Evolutionary conservation across 2,888 invertebrate species (phyloP).

Genomic region (Stomorhina lunata): DNA sequence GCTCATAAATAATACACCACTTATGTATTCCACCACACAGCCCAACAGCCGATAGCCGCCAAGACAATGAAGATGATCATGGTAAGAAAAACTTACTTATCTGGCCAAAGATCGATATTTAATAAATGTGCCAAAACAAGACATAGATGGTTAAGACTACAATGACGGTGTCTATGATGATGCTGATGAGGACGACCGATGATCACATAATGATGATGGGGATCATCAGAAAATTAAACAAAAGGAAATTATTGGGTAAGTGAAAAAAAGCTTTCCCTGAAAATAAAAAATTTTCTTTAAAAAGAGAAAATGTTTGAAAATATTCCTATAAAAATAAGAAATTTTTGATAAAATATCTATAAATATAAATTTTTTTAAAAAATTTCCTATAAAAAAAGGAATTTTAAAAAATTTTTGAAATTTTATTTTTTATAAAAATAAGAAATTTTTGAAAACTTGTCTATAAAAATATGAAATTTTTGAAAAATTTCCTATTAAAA

Average conservation of each 20-base stretch:
- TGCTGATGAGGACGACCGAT: conserved; percentile 31
- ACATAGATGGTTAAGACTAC: conserved; percentile 60
- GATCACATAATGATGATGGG: conserved; percentile 46
- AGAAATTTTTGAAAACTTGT: too few species aligned
- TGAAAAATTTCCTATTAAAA: too few species aligned
- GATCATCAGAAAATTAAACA: conserved; percentile 44
- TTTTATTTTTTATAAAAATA: too few species aligned
- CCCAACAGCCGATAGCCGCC: conserved; percentile 7
- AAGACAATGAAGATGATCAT: conserved; percentile 20
- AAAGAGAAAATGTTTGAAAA: background rate
- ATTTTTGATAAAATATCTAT: too few species aligned
- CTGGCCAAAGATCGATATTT: conserved; percentile 62
- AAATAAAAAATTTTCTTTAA: too few species aligned
- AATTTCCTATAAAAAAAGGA: too few species aligned
- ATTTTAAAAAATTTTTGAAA: too few species aligned
- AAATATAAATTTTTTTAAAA: too few species aligned
- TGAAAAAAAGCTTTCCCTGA: too few species aligned
- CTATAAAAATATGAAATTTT: too few species aligned
- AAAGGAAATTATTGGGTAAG: conserved; percentile 18
- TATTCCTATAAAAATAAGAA: too few species aligned
- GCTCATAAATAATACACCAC: conserved; percentile 69
- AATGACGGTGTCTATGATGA: conserved; percentile 59
- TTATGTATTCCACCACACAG: too few species aligned
- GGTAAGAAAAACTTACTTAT: conserved; percentile 32
- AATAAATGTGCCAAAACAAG: conserved; percentile 66